Evolutionary conservation across 1,140 invertebrate genomes (phyloP), one percentile per base, ranked within the genome.

Genomic region (Zaprionus lachaisei): DNA sequence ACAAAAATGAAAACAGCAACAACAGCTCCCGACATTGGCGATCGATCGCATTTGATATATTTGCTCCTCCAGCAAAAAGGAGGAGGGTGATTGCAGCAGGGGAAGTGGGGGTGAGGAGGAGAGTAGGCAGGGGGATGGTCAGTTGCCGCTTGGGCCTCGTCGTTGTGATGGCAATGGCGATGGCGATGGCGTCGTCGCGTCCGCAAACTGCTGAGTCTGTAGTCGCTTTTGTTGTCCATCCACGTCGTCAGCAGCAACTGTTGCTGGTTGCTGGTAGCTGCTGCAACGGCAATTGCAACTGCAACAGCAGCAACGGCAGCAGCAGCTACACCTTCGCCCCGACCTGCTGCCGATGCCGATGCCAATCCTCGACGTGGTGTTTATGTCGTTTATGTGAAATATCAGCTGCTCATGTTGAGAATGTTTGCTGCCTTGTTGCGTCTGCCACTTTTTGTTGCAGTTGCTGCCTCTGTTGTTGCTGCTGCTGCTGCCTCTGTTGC

Each of bases 21-120:
- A 75, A 77, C 76, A 77, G 85, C 76, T 89, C 86, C 85, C 85
- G 85, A 85, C 85, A 83, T 83, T 91, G 83, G 81, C 83, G 87
- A 91, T 91, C 87, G 87, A 91, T 91, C 87, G 83, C 87, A 81
- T 91, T 91, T 91, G 87, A 91, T 91, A 91, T 91, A 91, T 91
- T 91, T 83, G 87, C 87, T 81, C 78, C 83, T 83, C 87, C 72
- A 85, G 80, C 80, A 79, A 47, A 47, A 47, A 47, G 41, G 6
- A 47, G 41, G 7, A 17, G 41, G n/a, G 67, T 78, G 70, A 34
- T 34, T 9, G n/a, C 47, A 37, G n/a, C 26, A 26, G 34, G 65
- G 61, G 37, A 37, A 38, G 64, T 34, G 34, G 69, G 22, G 4
- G 5, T 4, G 51, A 0, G 7, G 11, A 14, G 24, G 4, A 22